These are phyloP conservation scores for Cerastis rubricosa DNA, from an alignment of 2,888 invertebrate genomes.

Conservation along the genomic window DNA sequence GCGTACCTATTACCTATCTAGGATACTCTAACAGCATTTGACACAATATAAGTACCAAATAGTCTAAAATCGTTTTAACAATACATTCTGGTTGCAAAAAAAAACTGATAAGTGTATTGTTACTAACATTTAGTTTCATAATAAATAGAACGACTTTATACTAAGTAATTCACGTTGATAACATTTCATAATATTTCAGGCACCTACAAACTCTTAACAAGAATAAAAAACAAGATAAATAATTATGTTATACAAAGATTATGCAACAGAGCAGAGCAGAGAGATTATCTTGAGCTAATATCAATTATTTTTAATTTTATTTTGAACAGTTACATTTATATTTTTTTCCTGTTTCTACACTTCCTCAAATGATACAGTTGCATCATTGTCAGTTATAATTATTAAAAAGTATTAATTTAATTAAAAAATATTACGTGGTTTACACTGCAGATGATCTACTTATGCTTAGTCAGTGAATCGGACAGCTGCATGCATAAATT, in stretches of 20 bases:
- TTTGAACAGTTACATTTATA: slow-evolving; percentile 28
- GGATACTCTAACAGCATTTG: background rate
- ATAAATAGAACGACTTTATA: slow-evolving; percentile 15
- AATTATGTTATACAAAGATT: slow-evolving; percentile 21
- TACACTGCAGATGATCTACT: background rate
- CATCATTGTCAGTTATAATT: slow-evolving; percentile 16
- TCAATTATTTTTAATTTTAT: slow-evolving; percentile 35
- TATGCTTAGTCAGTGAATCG: no score
- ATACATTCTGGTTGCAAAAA: background rate
- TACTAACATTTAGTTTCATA: slow-evolving; percentile 10
- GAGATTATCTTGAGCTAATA: slow-evolving; percentile 30
- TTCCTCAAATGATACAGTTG: slow-evolving; percentile 42
- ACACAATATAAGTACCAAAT: slow-evolving; percentile 3
- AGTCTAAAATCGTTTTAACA: slow-evolving; percentile 4
- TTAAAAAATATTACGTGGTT: background rate
- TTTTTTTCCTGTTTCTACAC: slow-evolving; percentile 1
- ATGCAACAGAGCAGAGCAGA: slow-evolving; percentile 24
- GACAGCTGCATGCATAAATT: no score
- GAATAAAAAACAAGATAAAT: slow-evolving; percentile 27
- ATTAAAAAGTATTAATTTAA: slow-evolving; percentile 1
- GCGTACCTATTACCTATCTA: background rate
- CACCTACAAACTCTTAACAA: slow-evolving; percentile 7
- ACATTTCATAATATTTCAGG: slow-evolving; percentile 45
- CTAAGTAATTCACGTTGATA: background rate
- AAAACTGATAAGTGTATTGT: slow-evolving; percentile 17